phyloP scores from a whole-genome alignment of 2,113 vertebrate species.

The Chrysochloris asiatica region DNA sequence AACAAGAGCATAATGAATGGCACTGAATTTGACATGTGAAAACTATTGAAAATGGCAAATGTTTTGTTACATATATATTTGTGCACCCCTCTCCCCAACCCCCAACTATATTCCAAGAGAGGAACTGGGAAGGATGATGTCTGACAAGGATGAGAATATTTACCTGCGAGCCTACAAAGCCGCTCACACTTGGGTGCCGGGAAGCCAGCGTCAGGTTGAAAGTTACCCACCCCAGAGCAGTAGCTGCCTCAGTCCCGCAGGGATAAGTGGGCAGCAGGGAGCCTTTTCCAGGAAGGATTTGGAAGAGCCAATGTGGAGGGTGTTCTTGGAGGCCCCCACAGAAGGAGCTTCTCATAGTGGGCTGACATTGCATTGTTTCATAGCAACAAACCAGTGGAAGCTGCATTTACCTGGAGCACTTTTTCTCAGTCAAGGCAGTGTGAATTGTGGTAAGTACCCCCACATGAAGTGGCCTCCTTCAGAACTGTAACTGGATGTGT shows the following conservation, averaged over 20 bases:
- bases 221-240: background rate
- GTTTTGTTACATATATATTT: background rate
- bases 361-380: background rate
- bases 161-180: background rate
- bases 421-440: background rate
- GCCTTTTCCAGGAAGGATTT: background rate
- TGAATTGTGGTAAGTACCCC: background rate
- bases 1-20: background rate
- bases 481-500: background rate
- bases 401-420: background rate
- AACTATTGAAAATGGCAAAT: background rate
- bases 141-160: background rate
- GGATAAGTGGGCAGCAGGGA: background rate
- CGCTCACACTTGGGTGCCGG: rapidly evolving
- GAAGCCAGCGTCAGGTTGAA: too few relatives aligned
- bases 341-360: background rate
- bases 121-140: background rate
- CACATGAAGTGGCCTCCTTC: background rate
- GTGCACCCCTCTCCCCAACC: background rate
- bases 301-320: too few relatives aligned
- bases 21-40: background rate
- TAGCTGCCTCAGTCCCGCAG: rapidly evolving
- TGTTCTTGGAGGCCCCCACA: too few relatives aligned
- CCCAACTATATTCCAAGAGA: background rate
- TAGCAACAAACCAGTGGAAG: background rate